Conservation (phyloP, 2,113 vertebrate genomes). For the Tauraco erythrolophus region DNA sequence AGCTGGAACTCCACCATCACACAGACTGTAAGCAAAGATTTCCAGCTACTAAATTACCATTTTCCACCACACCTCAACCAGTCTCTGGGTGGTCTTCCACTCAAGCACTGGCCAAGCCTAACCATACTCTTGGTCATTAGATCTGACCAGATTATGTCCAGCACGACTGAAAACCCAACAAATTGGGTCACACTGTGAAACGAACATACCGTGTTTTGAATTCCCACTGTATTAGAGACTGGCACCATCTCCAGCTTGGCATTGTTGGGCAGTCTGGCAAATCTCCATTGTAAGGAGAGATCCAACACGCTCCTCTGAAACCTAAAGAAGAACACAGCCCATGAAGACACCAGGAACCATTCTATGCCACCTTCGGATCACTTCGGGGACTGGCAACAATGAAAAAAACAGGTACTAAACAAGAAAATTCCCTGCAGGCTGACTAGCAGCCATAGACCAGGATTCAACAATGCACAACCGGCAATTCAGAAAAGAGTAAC, state of each 20-base stretch:
- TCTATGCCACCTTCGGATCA: background rate
- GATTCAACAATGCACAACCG: background rate
- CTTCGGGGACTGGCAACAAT: background rate
- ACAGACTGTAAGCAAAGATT: background rate
- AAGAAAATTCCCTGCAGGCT: background rate
- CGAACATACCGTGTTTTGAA: slow-evolving; percentile 79
- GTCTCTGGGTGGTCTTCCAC: background rate
- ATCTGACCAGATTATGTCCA: background rate
- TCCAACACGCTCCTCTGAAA: slow-evolving; percentile 94
- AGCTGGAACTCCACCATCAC: background rate
- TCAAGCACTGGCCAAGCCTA: accelerated
- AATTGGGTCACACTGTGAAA: accelerated
- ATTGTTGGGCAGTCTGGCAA: slow-evolving; percentile 95
- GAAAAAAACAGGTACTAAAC: background rate
- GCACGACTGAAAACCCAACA: background rate
- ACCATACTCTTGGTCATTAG: background rate
- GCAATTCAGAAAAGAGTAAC: background rate
- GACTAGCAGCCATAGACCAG: background rate
- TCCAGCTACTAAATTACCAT: background rate
- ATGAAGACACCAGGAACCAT: background rate
- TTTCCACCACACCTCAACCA: background rate
- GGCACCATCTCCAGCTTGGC: slow-evolving; percentile 97
- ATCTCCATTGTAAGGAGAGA: slow-evolving; percentile 92
- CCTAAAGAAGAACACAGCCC: slow-evolving; percentile 72
- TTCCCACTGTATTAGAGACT: slow-evolving; percentile 71